Percentiles rank a stretch among this genome's conserved stretches.
Evolutionary conservation across 2,888 invertebrate genomes (phyloP).

Genomic region (Didymodactylos carnosus): DNA sequence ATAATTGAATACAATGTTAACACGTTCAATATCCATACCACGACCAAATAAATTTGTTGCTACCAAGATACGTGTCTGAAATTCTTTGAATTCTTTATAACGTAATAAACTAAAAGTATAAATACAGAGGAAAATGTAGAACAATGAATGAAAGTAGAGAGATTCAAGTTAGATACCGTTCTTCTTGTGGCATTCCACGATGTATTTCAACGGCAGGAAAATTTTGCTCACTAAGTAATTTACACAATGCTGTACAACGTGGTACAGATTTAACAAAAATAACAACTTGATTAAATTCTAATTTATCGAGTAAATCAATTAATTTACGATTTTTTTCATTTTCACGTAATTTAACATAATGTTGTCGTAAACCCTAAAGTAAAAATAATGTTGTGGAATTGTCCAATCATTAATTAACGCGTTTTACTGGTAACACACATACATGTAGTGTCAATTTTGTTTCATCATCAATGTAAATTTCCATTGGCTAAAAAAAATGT

Average conservation of each 20-base stretch:
- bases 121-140: no score
- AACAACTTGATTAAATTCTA: constrained; percentile 99
- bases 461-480: constrained; percentile 98
- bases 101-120: constrained; percentile 45
- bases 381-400: neutral
- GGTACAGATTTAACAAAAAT: constrained; percentile 98
- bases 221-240: constrained; percentile 85
- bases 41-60: constrained; percentile 95
- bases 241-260: constrained; percentile 82
- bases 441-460: constrained; percentile 90
- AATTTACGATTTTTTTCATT: constrained; percentile 97
- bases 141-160: constrained; percentile 36
- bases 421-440: no score
- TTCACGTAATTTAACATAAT: constrained; percentile 95
- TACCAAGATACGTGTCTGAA: constrained; percentile 90
- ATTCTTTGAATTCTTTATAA: constrained; percentile 97
- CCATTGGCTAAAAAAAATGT: constrained; percentile 60
- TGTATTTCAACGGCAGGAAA: constrained; percentile 99
- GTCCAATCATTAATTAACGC: neutral
- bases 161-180: constrained; percentile 42
- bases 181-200: constrained; percentile 87
- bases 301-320: constrained; percentile 83
- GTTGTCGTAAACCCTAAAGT: constrained; percentile 62
- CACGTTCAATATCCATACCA: constrained; percentile 98
- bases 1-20: constrained; percentile 98